Evolutionary conservation across 1,140 invertebrate genomes (phyloP), one percentile per base, ranked within the genome.

Genomic region (Kradibia gibbosae): DNA sequence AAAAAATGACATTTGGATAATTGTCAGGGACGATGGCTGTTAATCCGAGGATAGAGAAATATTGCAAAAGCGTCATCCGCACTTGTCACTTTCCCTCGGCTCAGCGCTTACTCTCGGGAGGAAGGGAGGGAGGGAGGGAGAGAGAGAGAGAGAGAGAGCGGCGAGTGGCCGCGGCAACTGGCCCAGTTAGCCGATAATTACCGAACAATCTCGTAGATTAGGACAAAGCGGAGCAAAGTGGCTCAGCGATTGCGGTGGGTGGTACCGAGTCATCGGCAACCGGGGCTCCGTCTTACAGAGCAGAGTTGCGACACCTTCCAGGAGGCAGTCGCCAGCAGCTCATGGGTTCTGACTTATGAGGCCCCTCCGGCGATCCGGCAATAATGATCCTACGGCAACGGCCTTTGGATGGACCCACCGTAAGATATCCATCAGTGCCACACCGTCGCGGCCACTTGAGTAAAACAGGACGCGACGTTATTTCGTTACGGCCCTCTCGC

Each of bases 1-100:
- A 50, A 79, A 79, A 79, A 60, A 60, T 45, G 31, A 57, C 50
- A 72, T 72, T 79, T 60, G 36, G 67, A 72, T 72, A 72, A 72
- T 79, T 72, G 62, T 79, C 50, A 53, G 48, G 11, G 57, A 42
- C 34, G 50, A 39, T 60, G 31, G 22, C 7, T 11, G 20, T 4
- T n/a, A 20, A 39, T 53, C 67, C 65, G 20, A 28, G 39, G 78
- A 73, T 73, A 39, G 53, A 62, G 20, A 42, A 57, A 80, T 36
- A 62, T 81, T 81, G 74, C 80, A 77, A 81, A 81, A 81, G 80
- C 80, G 60, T 81, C 80, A 77, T 72, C 73, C 73, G 76, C 80
- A 81, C 74, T 81, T 81, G 80, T 81, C 80, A 81, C 80, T 81
- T 81, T 81, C 80, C 80, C 80, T 65, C 11, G n/a, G 42, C 13